Evolutionary conservation across 2,113 vertebrate species (phyloP).

Genomic region (Tamias sibiricus): DNA sequence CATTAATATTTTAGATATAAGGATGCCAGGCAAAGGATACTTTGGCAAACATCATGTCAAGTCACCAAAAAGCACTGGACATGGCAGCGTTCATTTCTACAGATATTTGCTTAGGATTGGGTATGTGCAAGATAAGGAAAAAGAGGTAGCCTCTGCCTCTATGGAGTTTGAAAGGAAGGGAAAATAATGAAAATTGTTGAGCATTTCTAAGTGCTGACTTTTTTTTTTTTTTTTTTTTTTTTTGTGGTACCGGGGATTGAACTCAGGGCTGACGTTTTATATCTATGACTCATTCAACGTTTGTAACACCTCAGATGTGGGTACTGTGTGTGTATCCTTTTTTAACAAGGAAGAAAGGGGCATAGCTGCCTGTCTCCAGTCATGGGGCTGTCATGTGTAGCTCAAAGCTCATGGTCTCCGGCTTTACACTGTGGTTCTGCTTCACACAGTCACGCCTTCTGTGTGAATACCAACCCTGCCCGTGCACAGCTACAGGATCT

Average conservation of each 20-base stretch:
- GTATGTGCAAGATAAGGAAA: background rate
- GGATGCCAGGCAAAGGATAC: background rate
- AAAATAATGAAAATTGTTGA: conserved; percentile 15
- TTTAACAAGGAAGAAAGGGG: background rate
- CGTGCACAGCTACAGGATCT: background rate
- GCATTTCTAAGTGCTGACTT: background rate
- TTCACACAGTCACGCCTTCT: background rate
- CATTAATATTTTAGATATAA: conserved; percentile 17
- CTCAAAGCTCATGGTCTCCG: background rate
- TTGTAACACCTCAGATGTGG: background rate
- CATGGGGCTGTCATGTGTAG: background rate
- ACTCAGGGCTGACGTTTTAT: background rate
- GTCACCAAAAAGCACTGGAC: background rate
- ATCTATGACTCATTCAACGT: background rate
- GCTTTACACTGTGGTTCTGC: background rate
- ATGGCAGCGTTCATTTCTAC: background rate
- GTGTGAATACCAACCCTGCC: background rate
- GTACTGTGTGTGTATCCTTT: background rate
- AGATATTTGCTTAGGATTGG: background rate
- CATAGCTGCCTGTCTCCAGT: background rate
- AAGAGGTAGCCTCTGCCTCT: background rate
- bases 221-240: too few species aligned
- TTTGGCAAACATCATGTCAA: conserved; percentile 1
- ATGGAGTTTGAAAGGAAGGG: background rate
- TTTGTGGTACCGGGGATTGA: too few species aligned